Base-by-base conservation (phyloP, 2,797 vertebrate genomes). In the Acanthurus leucopareius region DNA sequence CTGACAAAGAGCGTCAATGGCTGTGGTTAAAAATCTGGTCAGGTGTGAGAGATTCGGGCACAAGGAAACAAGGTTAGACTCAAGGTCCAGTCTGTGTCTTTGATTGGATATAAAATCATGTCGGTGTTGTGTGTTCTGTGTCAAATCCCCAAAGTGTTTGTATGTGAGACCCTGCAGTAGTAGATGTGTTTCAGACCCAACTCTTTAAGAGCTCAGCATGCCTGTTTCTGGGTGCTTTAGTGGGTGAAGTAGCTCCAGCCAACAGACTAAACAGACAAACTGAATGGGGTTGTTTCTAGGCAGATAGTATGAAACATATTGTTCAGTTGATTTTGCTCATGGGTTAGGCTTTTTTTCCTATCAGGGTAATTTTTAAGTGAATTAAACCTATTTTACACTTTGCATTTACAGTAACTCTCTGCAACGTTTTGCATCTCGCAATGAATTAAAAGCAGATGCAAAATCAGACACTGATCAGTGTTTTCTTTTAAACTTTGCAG, bases 41-140 rank as follows among this genome's bases (percentile, higher is more conserved):
- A 61, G 73, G 69, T 83, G 69, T 73, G 77, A 72, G 62, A 66
- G 71, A 62, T 35, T 17, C 2, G 25, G 65, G 49, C 32, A 25
- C 71, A 75, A 83, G 82, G 86, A 89, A 88, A 70, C 82, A 85
- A 86, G 86, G 71, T 74, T 83, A 69, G 88, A 74, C 87, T 85
- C 59, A 2, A 75, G 52, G 73, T 80, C 77, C 79, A 61, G 54
- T 77, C 48, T 76, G 73, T 83, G 75, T 83, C 63, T 42, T 78
- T 15, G 61, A 79, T 74, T 42, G 51, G 32, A 57, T 20, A 28
- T 80, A 61, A 82, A 79, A 22, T 57, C 76, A 66, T 88, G 75
- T 83, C 57, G 79, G 62, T 88, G 87, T 87, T 78, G 80, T 89
- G 52, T 87, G 73, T 20, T 44, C 19, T 80, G 53, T 87, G 75